Conservation (phyloP, 2,888 invertebrate species). For the Ctena decussata region DNA sequence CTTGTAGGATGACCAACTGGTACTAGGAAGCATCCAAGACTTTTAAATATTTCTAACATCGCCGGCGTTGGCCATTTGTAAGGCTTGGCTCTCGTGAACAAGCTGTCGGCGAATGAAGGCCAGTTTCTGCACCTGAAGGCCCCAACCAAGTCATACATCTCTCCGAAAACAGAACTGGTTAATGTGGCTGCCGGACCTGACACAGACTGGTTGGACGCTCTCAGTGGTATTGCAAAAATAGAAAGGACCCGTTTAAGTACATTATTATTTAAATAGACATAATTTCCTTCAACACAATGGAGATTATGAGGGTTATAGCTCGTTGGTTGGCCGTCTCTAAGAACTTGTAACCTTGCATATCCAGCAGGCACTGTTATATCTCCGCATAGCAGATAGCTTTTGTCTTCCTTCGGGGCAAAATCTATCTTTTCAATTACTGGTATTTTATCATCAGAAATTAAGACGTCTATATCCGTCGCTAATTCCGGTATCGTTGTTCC, state of each 20-base stretch:
- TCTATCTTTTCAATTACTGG: too few species aligned
- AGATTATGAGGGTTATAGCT: too few species aligned
- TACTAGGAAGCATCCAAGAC: constrained; percentile 35
- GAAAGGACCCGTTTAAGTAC: background rate
- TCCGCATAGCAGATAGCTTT: background rate
- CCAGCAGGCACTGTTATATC: background rate
- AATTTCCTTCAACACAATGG: background rate
- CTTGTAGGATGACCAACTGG: constrained; percentile 30
- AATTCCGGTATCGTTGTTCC: background rate
- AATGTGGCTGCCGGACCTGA: background rate
- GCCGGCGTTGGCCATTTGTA: constrained; percentile 15
- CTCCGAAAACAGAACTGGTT: background rate
- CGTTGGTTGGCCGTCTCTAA: background rate
- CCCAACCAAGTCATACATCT: constrained; percentile 7
- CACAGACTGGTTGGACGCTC: background rate
- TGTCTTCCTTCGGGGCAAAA: too few species aligned
- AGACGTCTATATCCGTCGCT: background rate
- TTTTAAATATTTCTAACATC: constrained; percentile 1
- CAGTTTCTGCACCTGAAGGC: constrained; percentile 12
- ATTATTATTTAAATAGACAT: background rate
- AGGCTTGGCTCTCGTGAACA: constrained; percentile 2
- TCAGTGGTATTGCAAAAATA: background rate
- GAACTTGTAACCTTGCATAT: background rate
- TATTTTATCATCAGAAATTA: background rate
- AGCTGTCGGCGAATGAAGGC: constrained; percentile 23